Evolutionary conservation across 2,113 vertebrate species (phyloP).

Genomic region (Tragelaphus buxtoni): DNA sequence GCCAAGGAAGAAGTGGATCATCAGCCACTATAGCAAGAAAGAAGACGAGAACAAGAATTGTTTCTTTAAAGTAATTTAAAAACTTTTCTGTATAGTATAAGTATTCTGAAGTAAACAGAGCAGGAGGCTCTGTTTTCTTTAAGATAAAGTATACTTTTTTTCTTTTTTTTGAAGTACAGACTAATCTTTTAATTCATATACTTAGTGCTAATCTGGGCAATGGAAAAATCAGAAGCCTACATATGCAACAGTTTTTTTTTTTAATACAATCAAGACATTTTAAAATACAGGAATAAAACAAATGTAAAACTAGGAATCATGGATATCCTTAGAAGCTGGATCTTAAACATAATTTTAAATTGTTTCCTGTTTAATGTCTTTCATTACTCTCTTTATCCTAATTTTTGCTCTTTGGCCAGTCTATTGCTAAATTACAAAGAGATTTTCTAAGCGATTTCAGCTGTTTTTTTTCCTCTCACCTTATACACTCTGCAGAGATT

Average conservation of each 20-base stretch:
- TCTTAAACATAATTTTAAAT: neutral
- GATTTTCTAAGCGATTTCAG: neutral
- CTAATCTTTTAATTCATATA: slow-evolving; percentile 21
- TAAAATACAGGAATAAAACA: slow-evolving; percentile 1
- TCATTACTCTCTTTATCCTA: neutral
- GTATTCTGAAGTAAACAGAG: neutral
- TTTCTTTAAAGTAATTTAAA: neutral
- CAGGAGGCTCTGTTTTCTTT: neutral
- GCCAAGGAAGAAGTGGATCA: neutral
- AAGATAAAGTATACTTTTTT: neutral
- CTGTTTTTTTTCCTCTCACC: neutral
- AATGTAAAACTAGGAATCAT: neutral
- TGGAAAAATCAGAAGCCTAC: neutral
- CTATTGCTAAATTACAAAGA: neutral
- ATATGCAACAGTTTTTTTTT: neutral
- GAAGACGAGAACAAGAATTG: neutral
- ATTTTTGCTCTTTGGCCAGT: neutral
- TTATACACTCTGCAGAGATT: neutral
- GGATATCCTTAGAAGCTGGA: neutral
- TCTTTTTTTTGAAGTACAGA: neutral
- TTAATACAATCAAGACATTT: neutral
- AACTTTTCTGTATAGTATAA: neutral
- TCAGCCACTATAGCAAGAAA: neutral
- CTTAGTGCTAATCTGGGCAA: neutral
- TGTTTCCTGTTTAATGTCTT: neutral